Evolutionary conservation across 1,140 invertebrate species (phyloP).

Genomic region (Drosophila biarmipes): DNA sequence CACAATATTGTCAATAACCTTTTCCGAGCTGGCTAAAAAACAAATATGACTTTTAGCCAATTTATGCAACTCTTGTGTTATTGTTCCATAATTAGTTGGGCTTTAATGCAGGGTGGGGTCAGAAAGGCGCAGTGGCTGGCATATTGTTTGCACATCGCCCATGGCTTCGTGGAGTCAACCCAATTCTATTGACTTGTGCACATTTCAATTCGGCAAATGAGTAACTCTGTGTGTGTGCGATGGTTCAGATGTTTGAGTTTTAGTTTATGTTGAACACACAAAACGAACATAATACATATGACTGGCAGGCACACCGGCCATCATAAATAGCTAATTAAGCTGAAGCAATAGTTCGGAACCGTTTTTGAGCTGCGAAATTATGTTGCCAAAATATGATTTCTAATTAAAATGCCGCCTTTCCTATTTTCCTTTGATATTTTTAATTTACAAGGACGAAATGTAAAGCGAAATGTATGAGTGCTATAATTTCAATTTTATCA

Average conservation of each 20-base stretch:
- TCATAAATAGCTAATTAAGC: conserved; percentile 76
- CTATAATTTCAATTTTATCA: no score
- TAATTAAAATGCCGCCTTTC: conserved; percentile 29
- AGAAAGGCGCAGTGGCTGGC: conserved; percentile 9
- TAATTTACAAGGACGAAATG: neutral
- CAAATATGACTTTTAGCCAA: conserved; percentile 16
- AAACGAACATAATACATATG: no score
- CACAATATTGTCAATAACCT: neutral
- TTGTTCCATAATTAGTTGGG: conserved; percentile 64
- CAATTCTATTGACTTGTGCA: conserved; percentile 76
- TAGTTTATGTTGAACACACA: conserved; percentile 14
- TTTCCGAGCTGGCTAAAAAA: neutral
- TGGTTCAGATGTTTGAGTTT: conserved; percentile 4
- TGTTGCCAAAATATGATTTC: conserved; percentile 13
- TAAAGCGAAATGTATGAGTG: neutral
- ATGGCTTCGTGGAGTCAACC: conserved; percentile 29
- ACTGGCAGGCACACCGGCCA: conserved; percentile 36
- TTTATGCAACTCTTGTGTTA: conserved; percentile 53
- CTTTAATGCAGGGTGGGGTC: conserved; percentile 19
- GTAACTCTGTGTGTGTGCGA: conserved; percentile 23
- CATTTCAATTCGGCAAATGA: conserved; percentile 39
- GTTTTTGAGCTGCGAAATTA: conserved; percentile 11
- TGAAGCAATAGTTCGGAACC: conserved; percentile 24
- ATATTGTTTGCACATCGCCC: conserved; percentile 37
- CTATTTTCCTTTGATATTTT: neutral